A percentile compares a stretch with the other conserved stretches of the same genome.
phyloP scores from a whole-genome alignment of 2,113 vertebrate genomes.

The Anhinga anhinga region DNA sequence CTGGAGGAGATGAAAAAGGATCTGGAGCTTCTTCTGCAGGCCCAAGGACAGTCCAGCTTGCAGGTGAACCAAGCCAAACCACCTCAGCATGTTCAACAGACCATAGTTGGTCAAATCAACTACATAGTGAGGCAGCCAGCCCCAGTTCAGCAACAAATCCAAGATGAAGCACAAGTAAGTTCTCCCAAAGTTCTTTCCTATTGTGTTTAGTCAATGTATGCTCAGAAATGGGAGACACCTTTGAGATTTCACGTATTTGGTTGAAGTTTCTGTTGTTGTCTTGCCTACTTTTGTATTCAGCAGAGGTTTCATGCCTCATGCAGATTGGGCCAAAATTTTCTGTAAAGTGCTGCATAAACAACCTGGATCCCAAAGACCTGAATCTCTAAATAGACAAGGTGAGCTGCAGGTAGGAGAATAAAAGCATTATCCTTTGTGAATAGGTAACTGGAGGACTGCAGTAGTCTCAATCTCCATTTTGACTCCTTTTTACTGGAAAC shows the following conservation, averaged over 20 bases:
- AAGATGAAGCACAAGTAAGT: conserved; percentile 72
- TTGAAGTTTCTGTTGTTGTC: not conserved
- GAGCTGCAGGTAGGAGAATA: not conserved
- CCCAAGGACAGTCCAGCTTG: conserved; percentile 74
- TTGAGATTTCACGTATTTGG: not conserved
- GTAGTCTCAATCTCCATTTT: not conserved
- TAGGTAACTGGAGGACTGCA: not conserved
- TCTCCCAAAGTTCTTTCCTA: not conserved
- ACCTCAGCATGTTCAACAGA: conserved; percentile 74
- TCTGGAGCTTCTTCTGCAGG: conserved; percentile 79
- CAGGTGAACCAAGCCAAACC: conserved; percentile 78
- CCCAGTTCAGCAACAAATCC: conserved; percentile 66
- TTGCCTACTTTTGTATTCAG: not conserved
- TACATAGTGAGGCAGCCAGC: conserved; percentile 79
- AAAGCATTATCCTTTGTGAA: not conserved
- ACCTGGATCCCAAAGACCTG: not conserved
- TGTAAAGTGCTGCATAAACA: not conserved
- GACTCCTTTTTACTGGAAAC: not conserved
- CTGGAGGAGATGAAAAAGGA: conserved; percentile 82
- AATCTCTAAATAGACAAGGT: not conserved
- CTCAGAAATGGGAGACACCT: not conserved
- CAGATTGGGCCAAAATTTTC: not conserved
- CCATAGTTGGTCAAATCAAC: conserved; percentile 80
- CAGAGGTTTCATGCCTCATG: not conserved
- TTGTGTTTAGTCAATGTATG: not conserved